Conservation (phyloP, 2,113 vertebrate genomes). For the Cyanoliseus patagonus region DNA sequence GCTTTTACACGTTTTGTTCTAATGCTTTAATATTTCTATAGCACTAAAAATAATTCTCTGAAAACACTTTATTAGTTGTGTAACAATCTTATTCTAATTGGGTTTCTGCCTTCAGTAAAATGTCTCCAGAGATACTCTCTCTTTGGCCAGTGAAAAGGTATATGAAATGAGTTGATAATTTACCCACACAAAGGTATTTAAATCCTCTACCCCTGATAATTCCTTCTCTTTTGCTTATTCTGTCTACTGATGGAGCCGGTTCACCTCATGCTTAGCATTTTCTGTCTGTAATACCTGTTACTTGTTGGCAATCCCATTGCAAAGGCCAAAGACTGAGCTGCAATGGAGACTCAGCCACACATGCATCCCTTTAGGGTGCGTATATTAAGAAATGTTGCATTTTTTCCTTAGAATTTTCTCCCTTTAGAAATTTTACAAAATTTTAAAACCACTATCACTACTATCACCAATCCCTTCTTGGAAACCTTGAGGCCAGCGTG, state of each 20-base stretch:
- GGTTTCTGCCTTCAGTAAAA: constrained; percentile 44
- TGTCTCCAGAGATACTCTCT: constrained; percentile 28
- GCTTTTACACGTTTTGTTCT: not conserved
- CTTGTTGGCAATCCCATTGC: not conserved
- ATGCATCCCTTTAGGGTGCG: not conserved
- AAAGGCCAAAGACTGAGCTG: not conserved
- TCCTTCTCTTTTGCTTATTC: constrained; percentile 28
- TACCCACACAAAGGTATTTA: constrained; percentile 45
- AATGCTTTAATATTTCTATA: constrained; percentile 1
- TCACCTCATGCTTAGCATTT: not conserved
- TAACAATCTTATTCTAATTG: constrained; percentile 38
- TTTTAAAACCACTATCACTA: not conserved
- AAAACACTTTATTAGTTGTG: constrained; percentile 31
- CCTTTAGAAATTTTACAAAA: not conserved
- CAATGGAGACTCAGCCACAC: not conserved
- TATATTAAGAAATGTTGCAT: not conserved
- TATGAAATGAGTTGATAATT: constrained; percentile 43
- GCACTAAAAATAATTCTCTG: constrained; percentile 12
- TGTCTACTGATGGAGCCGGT: not conserved
- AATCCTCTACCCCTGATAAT: constrained; percentile 29
- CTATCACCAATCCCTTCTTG: not conserved
- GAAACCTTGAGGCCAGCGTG: not conserved
- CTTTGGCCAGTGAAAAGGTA: constrained; percentile 19
- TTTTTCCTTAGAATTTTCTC: not conserved
- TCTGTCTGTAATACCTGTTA: not conserved